These are phyloP conservation scores for Oryctes rhinoceros DNA, from an alignment of 1,140 invertebrate species.

Conservation along the genomic window DNA sequence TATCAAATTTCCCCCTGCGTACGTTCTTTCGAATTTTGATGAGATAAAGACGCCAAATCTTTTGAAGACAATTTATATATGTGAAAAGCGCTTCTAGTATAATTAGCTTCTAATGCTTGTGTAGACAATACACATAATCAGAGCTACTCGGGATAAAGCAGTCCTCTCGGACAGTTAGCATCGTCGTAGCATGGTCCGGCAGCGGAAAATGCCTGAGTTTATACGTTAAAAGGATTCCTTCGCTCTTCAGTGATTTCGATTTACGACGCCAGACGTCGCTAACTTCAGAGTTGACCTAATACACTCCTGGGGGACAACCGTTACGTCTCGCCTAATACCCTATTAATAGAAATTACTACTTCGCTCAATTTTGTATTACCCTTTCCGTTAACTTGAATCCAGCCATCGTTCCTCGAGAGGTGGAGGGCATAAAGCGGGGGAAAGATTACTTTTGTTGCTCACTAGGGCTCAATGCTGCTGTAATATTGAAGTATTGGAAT, in stretches of 20 bases:
- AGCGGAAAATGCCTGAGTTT: too few species aligned
- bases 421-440: neutral
- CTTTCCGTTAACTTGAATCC: neutral
- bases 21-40: too few species aligned
- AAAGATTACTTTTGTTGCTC: conserved; percentile 11
- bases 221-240: too few species aligned
- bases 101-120: too few species aligned
- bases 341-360: conserved; percentile 19
- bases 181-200: too few species aligned
- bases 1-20: too few species aligned
- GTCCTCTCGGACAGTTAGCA: too few species aligned
- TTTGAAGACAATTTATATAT: too few species aligned
- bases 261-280: neutral
- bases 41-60: too few species aligned
- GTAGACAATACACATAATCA: too few species aligned
- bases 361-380: neutral
- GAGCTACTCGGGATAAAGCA: too few species aligned
- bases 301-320: neutral
- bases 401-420: neutral
- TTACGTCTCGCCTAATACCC: neutral
- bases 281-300: neutral
- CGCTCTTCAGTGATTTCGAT: neutral
- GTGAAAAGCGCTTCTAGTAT: too few species aligned
- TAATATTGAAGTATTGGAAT: neutral
- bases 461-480: neutral